Evolutionary conservation across 1,140 invertebrate genomes (phyloP).

Genomic region (Anadara kagoshimensis): DNA sequence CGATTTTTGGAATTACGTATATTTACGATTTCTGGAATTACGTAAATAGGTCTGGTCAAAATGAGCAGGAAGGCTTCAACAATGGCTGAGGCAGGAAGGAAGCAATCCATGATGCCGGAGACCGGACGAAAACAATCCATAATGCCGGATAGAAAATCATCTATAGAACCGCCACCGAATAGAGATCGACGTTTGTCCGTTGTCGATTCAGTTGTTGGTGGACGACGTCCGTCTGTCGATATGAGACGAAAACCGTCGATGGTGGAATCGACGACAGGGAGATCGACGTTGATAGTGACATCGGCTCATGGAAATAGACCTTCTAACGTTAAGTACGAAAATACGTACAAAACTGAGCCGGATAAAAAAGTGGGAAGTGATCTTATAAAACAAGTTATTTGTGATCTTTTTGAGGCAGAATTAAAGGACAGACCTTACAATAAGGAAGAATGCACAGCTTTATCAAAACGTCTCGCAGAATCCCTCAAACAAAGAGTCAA

Average conservation of each 20-base stretch:
- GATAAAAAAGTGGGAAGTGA: constrained; percentile 29
- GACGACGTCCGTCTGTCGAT: too few species aligned
- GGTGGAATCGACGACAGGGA: constrained; percentile 31
- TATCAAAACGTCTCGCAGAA: constrained; percentile 45
- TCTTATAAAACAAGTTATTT: constrained; percentile 26
- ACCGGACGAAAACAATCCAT: too few species aligned
- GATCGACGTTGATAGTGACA: constrained; percentile 39
- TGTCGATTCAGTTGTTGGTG: too few species aligned
- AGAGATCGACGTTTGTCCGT: too few species aligned
- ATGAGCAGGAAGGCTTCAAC: too few species aligned
- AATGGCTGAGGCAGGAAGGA: too few species aligned
- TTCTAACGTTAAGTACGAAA: constrained; percentile 39
- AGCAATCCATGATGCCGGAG: too few species aligned
- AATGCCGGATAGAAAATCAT: too few species aligned
- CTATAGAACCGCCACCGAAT: too few species aligned
- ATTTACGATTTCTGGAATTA: too few species aligned
- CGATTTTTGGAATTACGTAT: too few species aligned
- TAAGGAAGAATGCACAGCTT: constrained; percentile 28
- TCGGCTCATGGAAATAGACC: constrained; percentile 22
- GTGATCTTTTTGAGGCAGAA: constrained; percentile 42
- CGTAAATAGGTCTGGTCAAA: too few species aligned
- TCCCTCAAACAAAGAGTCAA: constrained; percentile 53
- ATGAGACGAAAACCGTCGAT: constrained; percentile 28
- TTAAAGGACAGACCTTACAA: constrained; percentile 39
- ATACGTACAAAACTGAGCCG: constrained; percentile 46